Evolutionary conservation across 2,888 invertebrate species (phyloP).

Genomic region (Drosophila imparisetae): DNA sequence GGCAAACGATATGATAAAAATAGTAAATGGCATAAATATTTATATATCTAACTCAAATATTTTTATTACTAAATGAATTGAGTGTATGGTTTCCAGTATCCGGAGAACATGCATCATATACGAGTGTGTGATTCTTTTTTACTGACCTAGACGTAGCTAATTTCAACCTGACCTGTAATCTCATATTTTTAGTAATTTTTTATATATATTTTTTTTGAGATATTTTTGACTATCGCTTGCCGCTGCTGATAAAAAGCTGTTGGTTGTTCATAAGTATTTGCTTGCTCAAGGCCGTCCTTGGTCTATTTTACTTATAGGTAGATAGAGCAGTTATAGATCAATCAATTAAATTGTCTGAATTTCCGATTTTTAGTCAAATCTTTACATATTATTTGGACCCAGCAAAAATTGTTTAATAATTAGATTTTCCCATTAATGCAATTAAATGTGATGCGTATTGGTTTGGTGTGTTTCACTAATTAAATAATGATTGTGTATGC

Average conservation of each 20-base stretch:
- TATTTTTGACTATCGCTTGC: conserved; percentile 34
- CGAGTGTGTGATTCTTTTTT: conserved; percentile 5
- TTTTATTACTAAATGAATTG: conserved; percentile 22
- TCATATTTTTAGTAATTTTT: not conserved
- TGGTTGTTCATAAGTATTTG: conserved; percentile 3
- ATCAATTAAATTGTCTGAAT: conserved; percentile 12
- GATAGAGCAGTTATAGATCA: conserved; percentile 21
- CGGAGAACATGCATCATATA: conserved; percentile 3
- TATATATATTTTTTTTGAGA: not conserved
- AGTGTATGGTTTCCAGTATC: not conserved
- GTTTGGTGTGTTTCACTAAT: not conserved
- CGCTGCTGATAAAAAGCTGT: conserved; percentile 33
- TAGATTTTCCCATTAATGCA: too few relatives aligned
- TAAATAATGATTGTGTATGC: not conserved
- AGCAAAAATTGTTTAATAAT: not conserved
- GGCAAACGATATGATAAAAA: conserved; percentile 42
- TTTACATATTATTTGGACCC: conserved; percentile 1
- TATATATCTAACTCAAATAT: conserved; percentile 20
- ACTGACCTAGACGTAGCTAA: conserved; percentile 40
- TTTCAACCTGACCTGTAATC: conserved; percentile 34
- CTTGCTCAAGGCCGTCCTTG: conserved; percentile 40
- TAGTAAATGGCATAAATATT: conserved; percentile 35
- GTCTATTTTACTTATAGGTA: conserved; percentile 23
- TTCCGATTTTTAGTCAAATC: not conserved
- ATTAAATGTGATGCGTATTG: not conserved